Conservation (phyloP, 2,113 vertebrate species). For the Centropristis striata region DNA sequence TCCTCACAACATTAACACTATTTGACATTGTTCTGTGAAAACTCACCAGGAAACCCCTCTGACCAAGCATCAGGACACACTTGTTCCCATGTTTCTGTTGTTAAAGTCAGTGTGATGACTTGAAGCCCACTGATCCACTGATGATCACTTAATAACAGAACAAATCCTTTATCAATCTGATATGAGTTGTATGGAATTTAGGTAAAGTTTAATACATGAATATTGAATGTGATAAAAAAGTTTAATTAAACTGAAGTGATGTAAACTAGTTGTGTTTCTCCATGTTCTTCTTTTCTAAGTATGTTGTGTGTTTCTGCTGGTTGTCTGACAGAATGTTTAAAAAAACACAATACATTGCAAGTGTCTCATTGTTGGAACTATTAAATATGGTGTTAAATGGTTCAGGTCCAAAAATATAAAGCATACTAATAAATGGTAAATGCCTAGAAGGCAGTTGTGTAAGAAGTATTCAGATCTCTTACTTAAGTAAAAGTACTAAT, state of each 20-base stretch:
- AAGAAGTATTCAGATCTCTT: no score
- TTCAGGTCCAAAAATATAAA: no score
- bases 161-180: slow-evolving; percentile 16
- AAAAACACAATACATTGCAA: neutral
- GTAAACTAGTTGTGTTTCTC: slow-evolving; percentile 6
- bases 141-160: slow-evolving; percentile 22
- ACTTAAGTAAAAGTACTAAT: no score
- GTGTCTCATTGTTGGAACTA: no score
- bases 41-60: neutral
- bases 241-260: slow-evolving; percentile 63
- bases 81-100: neutral
- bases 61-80: slow-evolving; percentile 7
- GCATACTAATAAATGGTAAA: no score
- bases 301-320: no score
- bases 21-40: slow-evolving; percentile 47
- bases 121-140: neutral
- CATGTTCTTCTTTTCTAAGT: neutral
- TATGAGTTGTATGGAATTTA: slow-evolving; percentile 17
- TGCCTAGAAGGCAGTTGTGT: no score
- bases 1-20: slow-evolving; percentile 58
- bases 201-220: slow-evolving; percentile 24
- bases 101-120: slow-evolving; percentile 34
- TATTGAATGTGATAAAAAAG: slow-evolving; percentile 31
- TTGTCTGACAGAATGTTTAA: no score
- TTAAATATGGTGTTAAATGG: no score